phyloP scores from a whole-genome alignment of 2,888 invertebrate genomes.

The Drosophila lacicola region DNA sequence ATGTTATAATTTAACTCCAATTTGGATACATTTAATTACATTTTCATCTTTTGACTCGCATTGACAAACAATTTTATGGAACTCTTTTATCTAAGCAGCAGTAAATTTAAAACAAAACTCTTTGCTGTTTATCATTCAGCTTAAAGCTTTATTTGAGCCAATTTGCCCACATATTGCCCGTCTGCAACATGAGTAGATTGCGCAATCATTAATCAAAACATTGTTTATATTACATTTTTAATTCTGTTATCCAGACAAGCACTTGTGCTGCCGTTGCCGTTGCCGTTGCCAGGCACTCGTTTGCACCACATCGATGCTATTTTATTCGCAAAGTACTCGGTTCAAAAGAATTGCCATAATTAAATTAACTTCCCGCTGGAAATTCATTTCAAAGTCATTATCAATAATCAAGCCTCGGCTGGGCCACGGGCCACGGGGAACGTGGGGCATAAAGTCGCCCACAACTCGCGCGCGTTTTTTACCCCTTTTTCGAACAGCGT shows the following conservation, averaged over 20 bases:
- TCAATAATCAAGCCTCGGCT: slow-evolving; percentile 64
- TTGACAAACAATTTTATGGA: no score
- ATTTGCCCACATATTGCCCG: background rate
- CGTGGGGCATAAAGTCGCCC: slow-evolving; percentile 16
- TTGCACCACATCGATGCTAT: slow-evolving; percentile 30
- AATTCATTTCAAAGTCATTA: slow-evolving; percentile 77
- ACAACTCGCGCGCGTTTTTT: slow-evolving; percentile 31
- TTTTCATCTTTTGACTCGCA: no score
- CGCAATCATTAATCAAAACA: slow-evolving; percentile 22
- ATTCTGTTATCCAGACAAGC: slow-evolving; percentile 8
- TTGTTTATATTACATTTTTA: slow-evolving; percentile 21
- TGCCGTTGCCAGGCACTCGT: slow-evolving; percentile 12
- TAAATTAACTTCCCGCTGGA: slow-evolving; percentile 72
- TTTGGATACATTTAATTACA: no score
- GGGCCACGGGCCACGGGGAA: background rate
- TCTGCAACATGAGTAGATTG: background rate
- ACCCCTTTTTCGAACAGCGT: slow-evolving; percentile 6
- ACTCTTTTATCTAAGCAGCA: no score
- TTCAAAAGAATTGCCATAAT: slow-evolving; percentile 69
- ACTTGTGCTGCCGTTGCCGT: background rate
- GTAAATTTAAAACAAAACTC: no score
- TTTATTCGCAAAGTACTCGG: slow-evolving; percentile 29
- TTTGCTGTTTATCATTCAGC: no score
- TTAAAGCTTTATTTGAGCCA: background rate
- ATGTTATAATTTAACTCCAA: no score